phyloP scores from a whole-genome alignment of 2,797 vertebrate genomes.

The Alfaro cultratus region DNA sequence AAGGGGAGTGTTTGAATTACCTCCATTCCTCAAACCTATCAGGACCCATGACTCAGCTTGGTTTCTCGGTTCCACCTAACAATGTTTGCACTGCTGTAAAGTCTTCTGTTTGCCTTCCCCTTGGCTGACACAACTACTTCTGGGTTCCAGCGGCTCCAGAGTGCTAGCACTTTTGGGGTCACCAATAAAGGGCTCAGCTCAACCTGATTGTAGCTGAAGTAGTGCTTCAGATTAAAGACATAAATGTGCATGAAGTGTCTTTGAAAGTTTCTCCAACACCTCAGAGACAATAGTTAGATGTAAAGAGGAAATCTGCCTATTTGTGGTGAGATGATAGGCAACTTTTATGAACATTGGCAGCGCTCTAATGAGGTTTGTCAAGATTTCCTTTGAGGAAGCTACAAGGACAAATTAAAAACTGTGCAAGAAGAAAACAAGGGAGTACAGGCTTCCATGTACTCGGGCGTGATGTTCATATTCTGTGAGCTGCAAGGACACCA shows the following conservation, averaged over 20 bases:
- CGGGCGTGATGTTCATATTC: not conserved
- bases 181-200: slow-evolving; percentile 57
- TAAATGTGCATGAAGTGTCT: slow-evolving; percentile 35
- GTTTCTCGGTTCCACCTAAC: slow-evolving; percentile 63
- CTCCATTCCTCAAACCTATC: slow-evolving; percentile 58
- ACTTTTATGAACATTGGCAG: slow-evolving; percentile 56
- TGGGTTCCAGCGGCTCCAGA: slow-evolving; percentile 49
- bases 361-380: slow-evolving; percentile 36
- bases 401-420: not conserved
- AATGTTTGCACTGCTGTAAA: slow-evolving; percentile 78
- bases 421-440: not conserved
- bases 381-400: slow-evolving; percentile 38
- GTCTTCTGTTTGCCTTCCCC: slow-evolving; percentile 78
- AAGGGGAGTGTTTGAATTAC: slow-evolving; percentile 68
- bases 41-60: slow-evolving; percentile 49
- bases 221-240: slow-evolving; percentile 42
- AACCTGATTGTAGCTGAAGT: slow-evolving; percentile 77
- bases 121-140: slow-evolving; percentile 68
- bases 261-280: slow-evolving; percentile 8
- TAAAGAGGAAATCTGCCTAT: slow-evolving; percentile 35
- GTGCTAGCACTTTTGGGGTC: slow-evolving; percentile 62
- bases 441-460: not conserved
- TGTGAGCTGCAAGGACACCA: not conserved
- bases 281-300: slow-evolving; percentile 21
- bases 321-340: slow-evolving; percentile 25